Evolutionary conservation across 2,113 vertebrate genomes (phyloP), one percentile per base, ranked within the genome.

Genomic region (Perca schrenkii): DNA sequence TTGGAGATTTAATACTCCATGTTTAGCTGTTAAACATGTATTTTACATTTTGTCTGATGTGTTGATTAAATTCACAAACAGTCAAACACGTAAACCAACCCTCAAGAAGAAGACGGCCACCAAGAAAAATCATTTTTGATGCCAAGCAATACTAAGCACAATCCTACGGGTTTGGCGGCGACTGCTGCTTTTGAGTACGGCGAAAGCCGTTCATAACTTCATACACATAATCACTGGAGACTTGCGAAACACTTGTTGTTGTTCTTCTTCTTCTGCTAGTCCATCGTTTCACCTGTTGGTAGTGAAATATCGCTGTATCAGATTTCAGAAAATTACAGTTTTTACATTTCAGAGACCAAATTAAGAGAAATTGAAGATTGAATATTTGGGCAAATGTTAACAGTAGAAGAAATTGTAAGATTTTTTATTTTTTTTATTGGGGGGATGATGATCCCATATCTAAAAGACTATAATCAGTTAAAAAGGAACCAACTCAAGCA

Each of bases 151-250:
- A 36, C 46, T 68, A 19, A 54, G 8, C 40, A 1, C 25, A 49
- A 5, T 8, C 1, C 7, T 7, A 6, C 0, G 0, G 11, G 6
- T 21, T 19, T 5, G 22, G 3, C 1, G 1, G 13, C 3, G 3
- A 21, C 4, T 36, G 3, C 58, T 57, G 3, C 58, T 57, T 2
- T 4, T 4, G 13, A 50, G 8, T 4, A 69, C 16, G 17, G 0
- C 0, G 0, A 1, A 36, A 1, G 12, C 65, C 13, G 0, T 50
- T 86, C 93, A 94, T 94, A 5, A 60, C 53, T 88, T 94, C 93
- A 79, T 94, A 94, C 52, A 92, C 83, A 12, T 46, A 65, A 0
- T 92, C 86, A 19, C 6, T 36, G 53, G 74, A 1, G 31, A 3
- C 13, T n/a, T 0, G 49, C 0, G 1, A 19, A 6, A 3, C 8